Base-by-base conservation (phyloP, 30 jellyfish, hydroid and myxozoan species). In the Pseudorhiza aurosa region DNA sequence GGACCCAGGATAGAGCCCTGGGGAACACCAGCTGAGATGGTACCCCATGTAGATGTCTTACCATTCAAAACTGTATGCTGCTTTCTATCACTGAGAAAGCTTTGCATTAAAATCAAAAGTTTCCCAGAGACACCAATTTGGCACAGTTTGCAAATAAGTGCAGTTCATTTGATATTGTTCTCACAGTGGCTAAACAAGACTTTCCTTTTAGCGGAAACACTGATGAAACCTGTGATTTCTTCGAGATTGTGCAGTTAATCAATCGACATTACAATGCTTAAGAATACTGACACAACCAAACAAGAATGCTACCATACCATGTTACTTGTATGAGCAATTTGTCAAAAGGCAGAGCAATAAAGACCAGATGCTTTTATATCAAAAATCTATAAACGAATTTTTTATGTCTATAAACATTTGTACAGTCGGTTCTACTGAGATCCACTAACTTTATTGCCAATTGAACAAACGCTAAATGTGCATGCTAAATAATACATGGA, bases 1-100 rank as follows among this genome's bases (percentile, higher is more conserved):
- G 83, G 83, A n/a, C 83, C 83, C 24, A 69, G 47, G 70, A 69
- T 69, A 42, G 83, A 69, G 25, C 85, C 85, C 33, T 72, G 74
- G 36, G 85, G 85, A 53, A 65, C 79, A 40, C 79, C 79, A 40
- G 79, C 79, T 30, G 79, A 65, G 37, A 65, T 8, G 59, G 30
- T 65, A 30, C 79, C 82, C 82, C 65, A 68, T 68, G 45, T 27
- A 40, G 82, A 68, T 18, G 69, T 68, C 49, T 39, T 39, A 27
- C 82, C 82, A 68, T 68, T 68, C 49, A 68, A 33, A 19, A 68
- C 68, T 9, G 42, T 43, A 15, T 42, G 8, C 42, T 68, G 68
- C 26, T 68, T 68, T 43, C 82, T 39, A 68, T 68, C 68, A 36
- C 14, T 43, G 22, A 68, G 51, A 68, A 68, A 75, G 55, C 51